Evolutionary conservation across 2,888 invertebrate species (phyloP).

Genomic region (Drosophila maculinotata): DNA sequence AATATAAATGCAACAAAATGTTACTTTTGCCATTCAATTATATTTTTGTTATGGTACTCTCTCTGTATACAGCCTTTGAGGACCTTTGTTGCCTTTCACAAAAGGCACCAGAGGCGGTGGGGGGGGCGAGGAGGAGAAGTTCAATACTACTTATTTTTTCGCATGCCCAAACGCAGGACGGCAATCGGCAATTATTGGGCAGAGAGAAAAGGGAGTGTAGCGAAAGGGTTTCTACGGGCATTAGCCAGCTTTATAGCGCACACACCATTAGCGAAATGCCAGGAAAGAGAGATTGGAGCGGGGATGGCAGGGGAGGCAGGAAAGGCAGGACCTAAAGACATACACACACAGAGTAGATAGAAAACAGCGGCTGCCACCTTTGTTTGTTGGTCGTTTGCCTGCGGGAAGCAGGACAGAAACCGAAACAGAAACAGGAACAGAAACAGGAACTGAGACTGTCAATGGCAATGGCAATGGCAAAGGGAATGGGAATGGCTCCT

Average conservation of each 20-base stretch:
- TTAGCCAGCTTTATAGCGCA: slow-evolving; percentile 64
- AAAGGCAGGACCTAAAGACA: slow-evolving; percentile 15
- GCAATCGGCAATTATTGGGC: slow-evolving; percentile 51
- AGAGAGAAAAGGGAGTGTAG: slow-evolving; percentile 22
- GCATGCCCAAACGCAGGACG: slow-evolving; percentile 44
- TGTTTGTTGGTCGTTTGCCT: slow-evolving; percentile 52
- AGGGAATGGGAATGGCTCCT: slow-evolving; percentile 10
- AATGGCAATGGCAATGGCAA: neutral
- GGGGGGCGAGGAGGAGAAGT: neutral
- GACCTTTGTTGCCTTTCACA: slow-evolving; percentile 46
- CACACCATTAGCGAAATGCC: slow-evolving; percentile 64
- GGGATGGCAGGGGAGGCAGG: neutral
- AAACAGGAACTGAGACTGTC: slow-evolving; percentile 14
- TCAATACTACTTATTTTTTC: slow-evolving; percentile 44
- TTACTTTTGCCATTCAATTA: slow-evolving; percentile 63
- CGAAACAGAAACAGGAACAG: slow-evolving; percentile 8
- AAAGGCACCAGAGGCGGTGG: slow-evolving; percentile 20
- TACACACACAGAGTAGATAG: slow-evolving; percentile 24
- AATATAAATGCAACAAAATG: slow-evolving; percentile 61
- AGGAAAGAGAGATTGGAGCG: slow-evolving; percentile 8
- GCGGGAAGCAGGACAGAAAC: slow-evolving; percentile 20
- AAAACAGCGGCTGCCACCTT: slow-evolving; percentile 37
- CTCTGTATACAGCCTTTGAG: slow-evolving; percentile 34
- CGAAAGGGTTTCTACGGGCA: slow-evolving; percentile 57
- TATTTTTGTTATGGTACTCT: slow-evolving; percentile 29